These are phyloP conservation scores for Heliconius congener DNA, from an alignment of 1,140 invertebrate genomes.

Conservation along the genomic window DNA sequence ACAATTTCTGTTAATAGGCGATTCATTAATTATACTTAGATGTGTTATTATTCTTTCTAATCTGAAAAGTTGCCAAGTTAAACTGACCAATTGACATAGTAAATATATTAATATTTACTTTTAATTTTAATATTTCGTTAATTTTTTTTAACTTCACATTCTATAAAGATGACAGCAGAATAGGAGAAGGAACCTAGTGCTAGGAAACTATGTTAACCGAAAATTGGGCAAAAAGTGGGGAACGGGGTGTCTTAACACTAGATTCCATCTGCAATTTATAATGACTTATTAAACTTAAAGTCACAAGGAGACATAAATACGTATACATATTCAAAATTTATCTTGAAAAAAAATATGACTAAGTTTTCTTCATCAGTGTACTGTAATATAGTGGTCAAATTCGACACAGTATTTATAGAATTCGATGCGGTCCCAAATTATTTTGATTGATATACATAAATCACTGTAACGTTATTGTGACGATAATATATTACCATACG, in stretches of 20 bases:
- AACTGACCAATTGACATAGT: not conserved
- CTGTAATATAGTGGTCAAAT: not conserved
- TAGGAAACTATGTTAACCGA: too few relatives aligned
- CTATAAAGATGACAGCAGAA: too few relatives aligned
- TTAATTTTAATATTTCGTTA: not conserved
- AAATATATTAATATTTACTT: not conserved
- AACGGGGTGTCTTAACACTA: too few relatives aligned
- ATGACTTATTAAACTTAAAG: too few relatives aligned
- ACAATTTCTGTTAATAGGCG: not conserved
- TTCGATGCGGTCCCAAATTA: not conserved
- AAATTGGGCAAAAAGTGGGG: too few relatives aligned
- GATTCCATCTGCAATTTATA: too few relatives aligned
- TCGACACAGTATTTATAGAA: not conserved
- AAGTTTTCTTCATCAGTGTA: not conserved
- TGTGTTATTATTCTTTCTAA: not conserved
- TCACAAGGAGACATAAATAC: too few relatives aligned
- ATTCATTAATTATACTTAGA: not conserved
- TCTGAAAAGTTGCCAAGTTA: not conserved
- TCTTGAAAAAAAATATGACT: too few relatives aligned
- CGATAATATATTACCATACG: not conserved
- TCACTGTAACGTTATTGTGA: not conserved
- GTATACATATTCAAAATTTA: too few relatives aligned
- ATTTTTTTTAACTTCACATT: too few relatives aligned
- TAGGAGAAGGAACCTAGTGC: too few relatives aligned
- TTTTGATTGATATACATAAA: conserved; percentile 3